These are phyloP conservation scores for Hybos culiciformis DNA, from an alignment of 2,888 invertebrate species.

Conservation along the genomic window DNA sequence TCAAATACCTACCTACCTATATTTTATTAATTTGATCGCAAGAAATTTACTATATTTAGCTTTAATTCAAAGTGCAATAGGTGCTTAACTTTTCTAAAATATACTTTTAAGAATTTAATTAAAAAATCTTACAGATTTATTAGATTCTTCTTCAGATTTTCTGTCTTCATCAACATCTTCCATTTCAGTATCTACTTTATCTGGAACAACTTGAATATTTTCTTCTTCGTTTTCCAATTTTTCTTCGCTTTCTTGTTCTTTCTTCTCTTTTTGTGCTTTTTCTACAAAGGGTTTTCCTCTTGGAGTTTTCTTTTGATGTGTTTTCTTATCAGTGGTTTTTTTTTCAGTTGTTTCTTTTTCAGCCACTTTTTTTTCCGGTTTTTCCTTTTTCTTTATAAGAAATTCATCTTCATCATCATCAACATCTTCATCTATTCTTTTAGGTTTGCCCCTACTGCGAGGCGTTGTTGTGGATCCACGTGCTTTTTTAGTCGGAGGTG, in stretches of 20 bases:
- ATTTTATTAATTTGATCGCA: too few species aligned
- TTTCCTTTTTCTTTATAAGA: constrained; percentile 18
- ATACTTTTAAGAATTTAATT: too few species aligned
- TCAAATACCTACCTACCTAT: too few species aligned
- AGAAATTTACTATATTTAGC: too few species aligned
- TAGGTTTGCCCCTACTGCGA: constrained; percentile 26
- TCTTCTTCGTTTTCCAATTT: constrained; percentile 10
- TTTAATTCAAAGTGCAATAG: too few species aligned
- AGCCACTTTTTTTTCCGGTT: constrained; percentile 10
- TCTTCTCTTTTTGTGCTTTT: constrained; percentile 2
- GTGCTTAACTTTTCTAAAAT: too few species aligned
- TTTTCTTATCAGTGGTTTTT: constrained; percentile 11
- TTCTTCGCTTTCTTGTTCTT: constrained; percentile 1
- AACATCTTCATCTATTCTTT: constrained; percentile 24
- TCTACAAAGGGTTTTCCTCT: constrained; percentile 13
- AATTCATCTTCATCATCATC: constrained; percentile 14
- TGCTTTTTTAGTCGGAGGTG: constrained; percentile 31
- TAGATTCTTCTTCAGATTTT: constrained; percentile 3
- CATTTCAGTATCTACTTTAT: not conserved
- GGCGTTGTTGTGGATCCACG: constrained; percentile 22
- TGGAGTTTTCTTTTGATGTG: constrained; percentile 2
- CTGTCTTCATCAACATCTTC: constrained; percentile 1
- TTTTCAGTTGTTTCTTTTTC: constrained; percentile 6
- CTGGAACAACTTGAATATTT: constrained; percentile 3
- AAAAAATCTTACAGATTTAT: too few species aligned